These are phyloP conservation scores for Alces alces DNA, from an alignment of 2,113 vertebrate species.

Conservation along the genomic window DNA sequence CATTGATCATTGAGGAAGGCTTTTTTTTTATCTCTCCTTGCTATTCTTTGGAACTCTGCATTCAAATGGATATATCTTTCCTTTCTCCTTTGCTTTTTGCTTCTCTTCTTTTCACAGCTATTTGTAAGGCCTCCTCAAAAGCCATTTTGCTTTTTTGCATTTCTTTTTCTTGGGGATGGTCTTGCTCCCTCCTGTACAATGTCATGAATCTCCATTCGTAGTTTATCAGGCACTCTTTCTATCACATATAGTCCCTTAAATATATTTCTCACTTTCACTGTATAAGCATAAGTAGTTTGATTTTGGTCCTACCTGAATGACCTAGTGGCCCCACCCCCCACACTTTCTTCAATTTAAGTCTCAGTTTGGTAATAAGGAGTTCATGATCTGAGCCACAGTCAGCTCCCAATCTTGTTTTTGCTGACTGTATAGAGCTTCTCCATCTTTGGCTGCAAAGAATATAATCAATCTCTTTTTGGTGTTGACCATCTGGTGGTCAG, in stretches of 20 bases:
- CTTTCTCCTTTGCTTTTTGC: background rate
- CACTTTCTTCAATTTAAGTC: background rate
- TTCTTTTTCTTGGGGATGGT: background rate
- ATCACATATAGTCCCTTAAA: background rate
- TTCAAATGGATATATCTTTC: background rate
- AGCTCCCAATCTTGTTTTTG: background rate
- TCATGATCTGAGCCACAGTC: background rate
- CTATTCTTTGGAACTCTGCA: background rate
- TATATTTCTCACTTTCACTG: background rate
- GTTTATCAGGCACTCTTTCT: background rate
- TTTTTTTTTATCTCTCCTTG: background rate
- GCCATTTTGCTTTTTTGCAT: background rate
- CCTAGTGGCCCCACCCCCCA: background rate
- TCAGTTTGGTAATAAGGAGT: background rate
- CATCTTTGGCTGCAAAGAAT: background rate
- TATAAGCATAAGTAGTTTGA: background rate
- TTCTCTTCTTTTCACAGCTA: background rate
- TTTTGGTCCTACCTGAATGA: background rate
- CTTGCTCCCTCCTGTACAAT: background rate
- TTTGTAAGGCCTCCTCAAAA: background rate
- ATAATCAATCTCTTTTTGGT: background rate
- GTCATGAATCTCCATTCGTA: background rate
- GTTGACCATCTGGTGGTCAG: background rate
- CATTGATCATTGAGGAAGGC: background rate
- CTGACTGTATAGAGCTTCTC: background rate